phyloP scores from a whole-genome alignment of 2,888 invertebrate genomes.

The Archips xylosteana region DNA sequence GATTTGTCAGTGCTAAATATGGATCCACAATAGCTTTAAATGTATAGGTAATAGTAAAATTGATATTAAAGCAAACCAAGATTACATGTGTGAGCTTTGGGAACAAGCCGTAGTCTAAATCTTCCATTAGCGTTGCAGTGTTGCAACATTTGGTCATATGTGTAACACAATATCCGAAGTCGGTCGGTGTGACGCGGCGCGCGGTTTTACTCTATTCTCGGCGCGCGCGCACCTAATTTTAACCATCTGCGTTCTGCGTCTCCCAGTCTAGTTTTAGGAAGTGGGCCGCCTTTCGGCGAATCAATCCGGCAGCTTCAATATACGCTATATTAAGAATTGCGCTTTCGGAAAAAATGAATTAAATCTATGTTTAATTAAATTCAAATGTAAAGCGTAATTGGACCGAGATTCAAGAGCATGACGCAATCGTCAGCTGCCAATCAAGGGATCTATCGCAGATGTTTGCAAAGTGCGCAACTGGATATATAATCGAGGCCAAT shows the following conservation, averaged over 20 bases:
- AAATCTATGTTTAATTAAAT: constrained; percentile 47
- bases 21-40: background rate
- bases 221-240: constrained; percentile 79
- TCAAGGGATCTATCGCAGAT: constrained; percentile 76
- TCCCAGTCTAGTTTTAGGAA: constrained; percentile 83
- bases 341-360: constrained; percentile 19
- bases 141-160: constrained; percentile 53
- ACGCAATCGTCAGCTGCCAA: constrained; percentile 71
- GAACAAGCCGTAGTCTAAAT: constrained; percentile 13
- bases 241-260: constrained; percentile 82
- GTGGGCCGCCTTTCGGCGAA: constrained; percentile 78
- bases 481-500: constrained; percentile 71
- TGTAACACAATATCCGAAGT: constrained; percentile 81
- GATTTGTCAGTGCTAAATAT: background rate
- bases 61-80: background rate
- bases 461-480: constrained; percentile 73
- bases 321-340: constrained; percentile 29
- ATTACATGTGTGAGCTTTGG: background rate
- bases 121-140: constrained; percentile 23
- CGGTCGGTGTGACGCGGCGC: constrained; percentile 71
- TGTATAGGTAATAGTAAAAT: background rate
- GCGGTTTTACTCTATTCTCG: constrained; percentile 82
- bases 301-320: constrained; percentile 53
- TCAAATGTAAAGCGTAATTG: constrained; percentile 70
- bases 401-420: constrained; percentile 64